Base-by-base conservation (phyloP, 2,797 vertebrate genomes). In the Thunnus albacares region DNA sequence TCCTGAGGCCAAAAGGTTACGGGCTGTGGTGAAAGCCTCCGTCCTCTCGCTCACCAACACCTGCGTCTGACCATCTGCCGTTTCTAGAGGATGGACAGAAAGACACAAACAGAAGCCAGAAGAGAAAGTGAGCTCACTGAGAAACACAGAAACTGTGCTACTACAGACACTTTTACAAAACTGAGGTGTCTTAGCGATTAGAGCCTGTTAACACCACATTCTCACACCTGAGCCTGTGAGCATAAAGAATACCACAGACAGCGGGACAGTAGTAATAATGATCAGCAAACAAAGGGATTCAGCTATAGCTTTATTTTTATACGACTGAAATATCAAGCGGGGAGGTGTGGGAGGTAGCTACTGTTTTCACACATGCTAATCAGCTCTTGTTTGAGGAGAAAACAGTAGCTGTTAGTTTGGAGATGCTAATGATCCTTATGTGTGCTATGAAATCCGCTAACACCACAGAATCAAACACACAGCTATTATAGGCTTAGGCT, bases 41-140 rank as follows among this genome's bases (percentile, higher is more conserved):
- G 98, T 99, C 87, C 98, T 96, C 93, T 99, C 98, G 77, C 98
- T 99, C 92, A 99, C 98, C 96, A 97, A 95, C 74, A 95, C 94
- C 57, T 98, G 97, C 8, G 97, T 97, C 84, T 96, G 97, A 24
- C 97, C 97, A 43, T 97, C 97, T 43, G 97, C 97, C 60, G 96
- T 93, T 87, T 98, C 97, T 99, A 70, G 18, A 69, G 53, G 43
- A 30, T 6, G 2, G 24, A 65, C 14, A 38, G 9, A 20, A 20
- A 45, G 22, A 52, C 5, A 47, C 20, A 51, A 33, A 9, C 15
- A 57, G 55, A 47, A 28, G 2, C 11, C 13, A 56, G 2, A 26
- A 8, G 3, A 30, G 28, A 18, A n/a, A 60, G 43, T 1, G 30
- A 35, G 14, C 38, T 13, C 60, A 12, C 41, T 35, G 52, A 49